Evolutionary conservation across 2,113 vertebrate species (phyloP).

Genomic region (Phyllostomus hastatus): DNA sequence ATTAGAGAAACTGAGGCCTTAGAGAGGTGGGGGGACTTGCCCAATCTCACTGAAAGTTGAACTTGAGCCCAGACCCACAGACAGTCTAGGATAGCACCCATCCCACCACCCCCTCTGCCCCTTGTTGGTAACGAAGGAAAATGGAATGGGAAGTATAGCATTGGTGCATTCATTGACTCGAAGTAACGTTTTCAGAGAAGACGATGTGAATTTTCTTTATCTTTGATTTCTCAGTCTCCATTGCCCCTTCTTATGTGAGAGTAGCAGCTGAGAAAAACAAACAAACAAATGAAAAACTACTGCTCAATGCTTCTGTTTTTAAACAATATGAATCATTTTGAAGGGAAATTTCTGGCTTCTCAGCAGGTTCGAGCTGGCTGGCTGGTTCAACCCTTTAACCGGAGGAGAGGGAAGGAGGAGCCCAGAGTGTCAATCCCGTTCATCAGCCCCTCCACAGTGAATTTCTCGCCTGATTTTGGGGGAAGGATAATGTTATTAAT

Average conservation of each 20-base stretch:
- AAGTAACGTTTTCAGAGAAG: neutral
- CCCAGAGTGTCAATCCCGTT: neutral
- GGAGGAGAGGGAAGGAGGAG: neutral
- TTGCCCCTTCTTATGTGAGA: neutral
- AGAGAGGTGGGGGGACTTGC: neutral
- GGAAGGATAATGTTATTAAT: slow-evolving; percentile 32
- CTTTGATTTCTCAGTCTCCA: neutral
- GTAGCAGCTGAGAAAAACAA: neutral
- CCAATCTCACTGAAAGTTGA: neutral
- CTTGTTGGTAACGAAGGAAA: neutral
- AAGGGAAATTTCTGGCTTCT: neutral
- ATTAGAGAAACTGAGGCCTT: neutral
- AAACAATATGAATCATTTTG: neutral
- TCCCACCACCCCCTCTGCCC: neutral
- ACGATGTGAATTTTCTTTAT: neutral
- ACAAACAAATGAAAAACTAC: neutral
- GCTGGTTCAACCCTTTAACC: neutral
- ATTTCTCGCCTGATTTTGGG: neutral
- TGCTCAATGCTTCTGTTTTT: neutral
- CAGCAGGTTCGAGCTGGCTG: neutral
- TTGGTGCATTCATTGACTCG: neutral
- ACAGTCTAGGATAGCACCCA: neutral
- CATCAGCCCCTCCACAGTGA: neutral
- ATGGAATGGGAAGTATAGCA: neutral
- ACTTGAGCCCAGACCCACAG: neutral